Evolutionary conservation across 2,797 vertebrate species (phyloP), one percentile per base, ranked within the genome.

Genomic region (Chiroxiphia lanceolata): DNA sequence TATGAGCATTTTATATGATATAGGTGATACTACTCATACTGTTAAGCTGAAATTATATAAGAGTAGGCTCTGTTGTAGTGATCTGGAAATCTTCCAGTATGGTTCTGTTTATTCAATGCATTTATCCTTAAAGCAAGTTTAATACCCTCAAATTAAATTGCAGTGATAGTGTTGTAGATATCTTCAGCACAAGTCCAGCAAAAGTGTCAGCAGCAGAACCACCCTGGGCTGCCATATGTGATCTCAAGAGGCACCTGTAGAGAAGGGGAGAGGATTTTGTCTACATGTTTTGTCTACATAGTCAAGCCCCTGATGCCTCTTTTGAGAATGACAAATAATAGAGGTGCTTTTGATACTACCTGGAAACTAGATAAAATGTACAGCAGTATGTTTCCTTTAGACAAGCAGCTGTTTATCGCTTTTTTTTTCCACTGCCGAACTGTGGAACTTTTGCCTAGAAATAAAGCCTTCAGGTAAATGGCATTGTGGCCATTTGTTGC

Each of bases 121-220:
- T 50, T 80, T 77, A 51, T 81, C 83, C 40, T 84, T 77, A 34
- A 84, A 92, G 15, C 5, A n/a, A 17, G 11, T 68, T 71, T 54
- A 61, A 88, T 1, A 5, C 17, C 14, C 33, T 78, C 21, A 33
- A 68, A 71, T 78, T n/a, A 68, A 78, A 71, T 36, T n/a, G 34
- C 16, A 29, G 50, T 2, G 0, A 16, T 64, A 44, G 25, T 0
- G 0, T 38, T 57, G 40, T 44, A 11, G 61, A 1, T 36, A 7
- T 71, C 23, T 65, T 25, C 59, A 72, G 31, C 50, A 48, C 1
- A 6, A 81, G 34, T 61, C 47, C 68, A 56, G 60, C 17, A 29
- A 47, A 80, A 68, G 50, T 34, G 27, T 68, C 0, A 0, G 19
- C 74, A 57, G 53, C 42, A 38, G 60, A 79, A 20, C 26, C 23